Evolutionary conservation across 35 echinoderm and acorn worm species (phyloP).

Genomic region (Ptychodera flava): DNA sequence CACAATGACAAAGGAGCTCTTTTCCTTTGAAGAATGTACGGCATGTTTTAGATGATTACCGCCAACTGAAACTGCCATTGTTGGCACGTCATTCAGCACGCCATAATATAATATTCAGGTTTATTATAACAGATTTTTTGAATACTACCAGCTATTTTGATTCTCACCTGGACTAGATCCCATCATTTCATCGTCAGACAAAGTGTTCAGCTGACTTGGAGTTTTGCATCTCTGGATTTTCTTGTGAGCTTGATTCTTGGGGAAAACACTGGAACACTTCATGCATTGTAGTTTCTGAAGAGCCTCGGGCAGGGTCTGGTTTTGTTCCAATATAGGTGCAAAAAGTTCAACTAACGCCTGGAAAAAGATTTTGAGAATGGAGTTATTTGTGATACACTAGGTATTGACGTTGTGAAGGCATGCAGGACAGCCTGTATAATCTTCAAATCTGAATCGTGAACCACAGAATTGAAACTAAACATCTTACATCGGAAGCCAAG

Average conservation of each 20-base stretch:
- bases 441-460: not conserved
- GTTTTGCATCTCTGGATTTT: slow-evolving; percentile 24
- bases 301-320: slow-evolving; percentile 11
- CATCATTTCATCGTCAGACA: not conserved
- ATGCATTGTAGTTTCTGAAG: slow-evolving; percentile 35
- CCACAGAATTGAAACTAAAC: not conserved
- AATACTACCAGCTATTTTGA: too few relatives aligned
- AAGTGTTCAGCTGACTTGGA: not conserved
- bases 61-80: too few relatives aligned
- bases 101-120: too few relatives aligned
- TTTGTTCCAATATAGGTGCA: slow-evolving; percentile 56
- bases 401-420: not conserved
- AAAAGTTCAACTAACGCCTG: slow-evolving; percentile 52
- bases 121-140: too few relatives aligned
- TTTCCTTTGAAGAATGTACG: too few relatives aligned
- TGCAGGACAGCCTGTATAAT: not conserved
- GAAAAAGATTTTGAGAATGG: not conserved
- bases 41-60: too few relatives aligned
- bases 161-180: not conserved
- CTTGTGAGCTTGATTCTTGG: slow-evolving; percentile 31
- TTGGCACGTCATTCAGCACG: too few relatives aligned
- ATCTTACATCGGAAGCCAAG: not conserved
- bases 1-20: too few relatives aligned
- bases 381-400: not conserved
- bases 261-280: slow-evolving; percentile 47